Base-by-base conservation (phyloP, 1,140 invertebrate genomes). In the Diabrotica undecimpunctata region DNA sequence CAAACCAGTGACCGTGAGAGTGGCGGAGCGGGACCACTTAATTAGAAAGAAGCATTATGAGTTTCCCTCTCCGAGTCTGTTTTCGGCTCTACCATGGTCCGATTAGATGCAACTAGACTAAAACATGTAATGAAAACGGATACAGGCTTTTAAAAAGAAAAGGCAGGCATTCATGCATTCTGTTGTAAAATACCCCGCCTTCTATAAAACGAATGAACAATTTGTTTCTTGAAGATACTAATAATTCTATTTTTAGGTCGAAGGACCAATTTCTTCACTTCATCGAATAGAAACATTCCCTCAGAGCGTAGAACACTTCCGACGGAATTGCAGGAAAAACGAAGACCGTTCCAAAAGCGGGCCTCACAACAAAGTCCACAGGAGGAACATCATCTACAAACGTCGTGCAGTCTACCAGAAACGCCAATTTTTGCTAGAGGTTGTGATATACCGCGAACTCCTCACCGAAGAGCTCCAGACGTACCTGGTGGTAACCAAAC, bases 341-440 rank as follows among this genome's bases (percentile, higher is more conserved):
- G 79, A 53, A 73, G 79, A 41, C 80, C 79, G 37, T 83, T 79
- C 70, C 81, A 82, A 59, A 83, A 83, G 62, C 75, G 81, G 12
- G 70, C 73, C 6, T 74, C 71, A 37, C 53, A 54, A 35, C 81
- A 79, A 65, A 82, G 79, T 61, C 79, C 83, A 9, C 79, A 85
- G 37, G 81, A 82, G 66, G 81, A 82, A 66, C 78, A 79, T 61
- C 83, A 88, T 37, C 83, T 91, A 78, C 90, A 92, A 77, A 91
- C 90, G 1, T 91, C 90, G 5, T 91, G 90, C 70, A 92, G 90
- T 70, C 80, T 92, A 53, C 91, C 90, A 6, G 91, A 92, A 80
- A 92, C 91, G 8, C 90, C 91, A 5, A 90, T 92, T 38, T 92
- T 93, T 77, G 89, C 90, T 9, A 82, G 90, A 68, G 90, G 90